phyloP scores from a whole-genome alignment of 2,113 vertebrate genomes.

The Myiozetetes cayanensis region DNA sequence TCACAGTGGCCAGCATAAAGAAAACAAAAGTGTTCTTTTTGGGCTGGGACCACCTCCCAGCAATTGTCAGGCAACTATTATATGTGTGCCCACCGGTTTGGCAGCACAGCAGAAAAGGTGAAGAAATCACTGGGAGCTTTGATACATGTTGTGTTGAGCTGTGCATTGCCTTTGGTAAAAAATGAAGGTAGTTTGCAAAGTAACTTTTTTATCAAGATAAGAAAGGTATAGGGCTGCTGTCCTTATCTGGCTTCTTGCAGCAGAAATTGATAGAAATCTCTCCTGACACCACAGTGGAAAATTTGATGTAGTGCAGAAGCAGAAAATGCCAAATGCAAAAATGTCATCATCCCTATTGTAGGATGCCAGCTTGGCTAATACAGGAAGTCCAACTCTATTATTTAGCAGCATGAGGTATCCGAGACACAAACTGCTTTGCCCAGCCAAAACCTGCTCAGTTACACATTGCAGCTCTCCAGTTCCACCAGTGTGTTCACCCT shows the following conservation, averaged over 20 bases:
- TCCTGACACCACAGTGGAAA: not conserved
- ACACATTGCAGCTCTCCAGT: not conserved
- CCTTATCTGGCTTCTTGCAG: not conserved
- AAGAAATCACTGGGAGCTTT: not conserved
- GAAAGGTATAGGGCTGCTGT: not conserved
- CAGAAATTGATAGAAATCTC: not conserved
- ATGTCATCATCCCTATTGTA: not conserved
- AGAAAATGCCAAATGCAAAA: conserved; percentile 12
- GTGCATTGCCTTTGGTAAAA: not conserved
- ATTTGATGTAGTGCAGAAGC: not conserved
- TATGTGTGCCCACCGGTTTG: not conserved
- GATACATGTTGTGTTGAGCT: not conserved
- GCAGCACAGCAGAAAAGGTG: not conserved
- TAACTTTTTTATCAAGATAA: not conserved
- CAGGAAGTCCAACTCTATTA: not conserved
- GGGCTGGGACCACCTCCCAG: not conserved
- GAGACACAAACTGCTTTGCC: not conserved
- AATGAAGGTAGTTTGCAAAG: not conserved
- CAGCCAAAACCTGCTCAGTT: not conserved
- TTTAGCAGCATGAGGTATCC: not conserved
- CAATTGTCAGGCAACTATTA: not conserved
- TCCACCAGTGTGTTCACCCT: not conserved
- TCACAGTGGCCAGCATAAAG: not conserved
- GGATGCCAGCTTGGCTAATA: not conserved
- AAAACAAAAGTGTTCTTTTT: not conserved